Percentiles rank a stretch among this genome's conserved stretches.
Evolutionary conservation across 2,113 vertebrate species (phyloP).

Genomic region (Rhodinocichla rosea): DNA sequence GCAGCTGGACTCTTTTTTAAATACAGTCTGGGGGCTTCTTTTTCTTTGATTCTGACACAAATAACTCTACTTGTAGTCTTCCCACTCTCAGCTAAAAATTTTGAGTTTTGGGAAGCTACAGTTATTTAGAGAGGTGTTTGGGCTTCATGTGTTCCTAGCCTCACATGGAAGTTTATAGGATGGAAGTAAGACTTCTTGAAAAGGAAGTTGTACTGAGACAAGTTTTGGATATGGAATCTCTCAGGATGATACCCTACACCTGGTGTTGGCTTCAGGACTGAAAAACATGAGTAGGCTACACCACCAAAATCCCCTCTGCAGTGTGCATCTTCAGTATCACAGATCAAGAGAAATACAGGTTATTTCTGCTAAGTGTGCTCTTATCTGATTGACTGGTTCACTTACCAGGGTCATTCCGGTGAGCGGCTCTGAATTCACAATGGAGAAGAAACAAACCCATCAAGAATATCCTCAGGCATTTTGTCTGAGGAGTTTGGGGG

Average conservation of each 20-base stretch:
- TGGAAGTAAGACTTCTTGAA: background rate
- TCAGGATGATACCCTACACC: background rate
- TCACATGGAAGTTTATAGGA: background rate
- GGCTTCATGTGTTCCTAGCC: background rate
- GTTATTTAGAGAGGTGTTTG: background rate
- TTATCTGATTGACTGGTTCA: background rate
- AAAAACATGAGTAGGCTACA: fast-evolving
- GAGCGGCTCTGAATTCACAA: background rate
- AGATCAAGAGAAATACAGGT: background rate
- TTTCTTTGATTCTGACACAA: background rate
- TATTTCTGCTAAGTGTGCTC: background rate
- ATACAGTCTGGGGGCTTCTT: background rate
- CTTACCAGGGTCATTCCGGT: background rate
- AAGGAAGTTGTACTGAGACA: background rate
- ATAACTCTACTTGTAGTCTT: background rate
- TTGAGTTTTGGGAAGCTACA: background rate
- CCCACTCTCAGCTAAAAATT: background rate
- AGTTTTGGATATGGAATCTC: background rate
- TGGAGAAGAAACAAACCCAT: background rate
- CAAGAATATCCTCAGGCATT: background rate
- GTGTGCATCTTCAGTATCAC: background rate
- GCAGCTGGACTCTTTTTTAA: background rate
- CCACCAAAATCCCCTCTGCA: background rate
- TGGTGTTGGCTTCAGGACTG: background rate
- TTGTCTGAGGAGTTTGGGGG: background rate